Evolutionary conservation across 2,113 vertebrate species (phyloP).

Genomic region (Nothobranchius kuhntae): DNA sequence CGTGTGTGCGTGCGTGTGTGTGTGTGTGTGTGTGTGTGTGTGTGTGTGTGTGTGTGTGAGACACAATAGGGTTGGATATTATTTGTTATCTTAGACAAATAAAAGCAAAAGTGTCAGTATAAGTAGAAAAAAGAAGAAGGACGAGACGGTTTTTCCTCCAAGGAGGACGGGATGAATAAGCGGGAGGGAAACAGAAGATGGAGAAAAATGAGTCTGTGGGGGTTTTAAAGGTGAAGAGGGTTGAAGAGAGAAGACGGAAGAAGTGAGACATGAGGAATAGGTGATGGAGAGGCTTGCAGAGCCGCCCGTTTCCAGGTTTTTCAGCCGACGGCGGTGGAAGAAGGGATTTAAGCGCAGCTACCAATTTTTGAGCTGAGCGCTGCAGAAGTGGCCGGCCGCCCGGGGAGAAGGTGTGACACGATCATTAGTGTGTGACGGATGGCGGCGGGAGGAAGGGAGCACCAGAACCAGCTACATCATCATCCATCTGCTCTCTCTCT

Average conservation of each 20-base stretch:
- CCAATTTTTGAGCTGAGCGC: constrained; percentile 72
- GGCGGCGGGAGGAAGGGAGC: constrained; percentile 70
- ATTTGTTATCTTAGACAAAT: constrained; percentile 5
- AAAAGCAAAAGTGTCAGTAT: background rate
- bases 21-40: background rate
- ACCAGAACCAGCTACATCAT: constrained; percentile 71
- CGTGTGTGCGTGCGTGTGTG: background rate
- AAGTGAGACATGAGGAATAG: constrained; percentile 45
- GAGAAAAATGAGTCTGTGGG: constrained; percentile 53
- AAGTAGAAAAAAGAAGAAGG: constrained; percentile 6
- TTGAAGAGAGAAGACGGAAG: constrained; percentile 44
- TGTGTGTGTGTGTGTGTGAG: constrained; percentile 3
- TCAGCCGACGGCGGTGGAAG: constrained; percentile 49
- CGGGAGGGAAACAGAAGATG: constrained; percentile 29
- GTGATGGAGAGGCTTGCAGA: constrained; percentile 51
- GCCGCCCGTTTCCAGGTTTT: constrained; percentile 50
- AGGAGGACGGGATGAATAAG: constrained; percentile 52
- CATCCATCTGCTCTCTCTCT: constrained; percentile 74
- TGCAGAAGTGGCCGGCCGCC: constrained; percentile 69
- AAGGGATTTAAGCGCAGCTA: constrained; percentile 59
- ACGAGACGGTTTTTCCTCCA: constrained; percentile 22
- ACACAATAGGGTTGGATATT: constrained; percentile 1
- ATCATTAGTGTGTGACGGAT: constrained; percentile 80
- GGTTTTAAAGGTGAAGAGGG: constrained; percentile 63
- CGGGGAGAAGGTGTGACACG: constrained; percentile 77